These are phyloP conservation scores for Sebastes cheni DNA, from an alignment of 2,797 vertebrate genomes.

Conservation along the genomic window DNA sequence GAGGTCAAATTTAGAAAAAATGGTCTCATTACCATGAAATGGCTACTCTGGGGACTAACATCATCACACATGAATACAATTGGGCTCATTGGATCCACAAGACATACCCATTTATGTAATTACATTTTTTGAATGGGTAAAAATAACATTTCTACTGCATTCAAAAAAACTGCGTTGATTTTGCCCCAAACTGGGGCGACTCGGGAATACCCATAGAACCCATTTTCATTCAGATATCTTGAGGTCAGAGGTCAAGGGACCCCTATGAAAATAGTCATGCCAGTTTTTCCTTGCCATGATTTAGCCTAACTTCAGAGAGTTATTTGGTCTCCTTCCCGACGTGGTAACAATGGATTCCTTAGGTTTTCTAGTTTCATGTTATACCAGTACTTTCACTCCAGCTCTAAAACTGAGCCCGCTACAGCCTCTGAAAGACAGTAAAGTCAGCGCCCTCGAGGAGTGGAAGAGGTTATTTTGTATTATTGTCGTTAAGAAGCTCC, in stretches of 20 bases:
- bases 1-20: no score
- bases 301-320: neutral
- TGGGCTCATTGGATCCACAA: neutral
- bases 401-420: no score
- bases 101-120: neutral
- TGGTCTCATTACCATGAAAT: no score
- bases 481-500: neutral
- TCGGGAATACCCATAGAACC: neutral
- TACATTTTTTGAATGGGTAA: neutral
- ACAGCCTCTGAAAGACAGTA: no score
- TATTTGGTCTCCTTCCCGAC: neutral
- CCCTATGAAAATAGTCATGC: rapidly evolving
- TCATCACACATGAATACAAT: neutral
- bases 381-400: neutral
- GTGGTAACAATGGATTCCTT: neutral
- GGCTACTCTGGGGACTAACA: neutral
- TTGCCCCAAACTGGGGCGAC: neutral
- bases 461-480: neutral
- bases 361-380: neutral
- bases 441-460: no score
- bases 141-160: neutral
- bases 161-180: rapidly evolving
- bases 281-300: neutral
- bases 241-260: neutral
- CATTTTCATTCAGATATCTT: neutral